Conservation (phyloP, 2,888 invertebrate species). For the Erynnis tages region DNA sequence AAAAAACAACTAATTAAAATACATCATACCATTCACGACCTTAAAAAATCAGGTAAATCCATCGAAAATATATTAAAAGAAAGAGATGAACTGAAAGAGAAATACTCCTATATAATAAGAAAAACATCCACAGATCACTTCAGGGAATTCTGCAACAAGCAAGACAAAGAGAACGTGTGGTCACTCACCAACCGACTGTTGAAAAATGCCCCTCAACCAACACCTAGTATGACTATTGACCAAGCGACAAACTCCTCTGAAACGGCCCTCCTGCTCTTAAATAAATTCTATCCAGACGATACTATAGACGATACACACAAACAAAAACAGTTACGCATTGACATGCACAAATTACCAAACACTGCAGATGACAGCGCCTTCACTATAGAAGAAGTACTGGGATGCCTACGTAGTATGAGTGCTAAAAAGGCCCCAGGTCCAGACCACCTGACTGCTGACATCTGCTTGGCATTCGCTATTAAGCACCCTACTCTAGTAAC, state of each 20-base stretch:
- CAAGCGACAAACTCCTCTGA: too few species aligned
- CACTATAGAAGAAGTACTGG: neutral
- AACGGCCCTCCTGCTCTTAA: too few species aligned
- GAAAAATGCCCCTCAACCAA: conserved; percentile 20
- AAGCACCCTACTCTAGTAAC: neutral
- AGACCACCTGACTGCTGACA: conserved; percentile 32
- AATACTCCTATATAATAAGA: neutral
- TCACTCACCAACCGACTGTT: conserved; percentile 29
- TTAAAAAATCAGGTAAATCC: too few species aligned
- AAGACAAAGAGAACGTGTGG: conserved; percentile 33
- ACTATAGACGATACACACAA: neutral
- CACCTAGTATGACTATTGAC: conserved; percentile 12
- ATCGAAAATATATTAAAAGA: neutral
- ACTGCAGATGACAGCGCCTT: conserved; percentile 22
- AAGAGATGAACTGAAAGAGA: neutral
- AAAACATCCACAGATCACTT: conserved; percentile 22
- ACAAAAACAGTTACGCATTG: neutral
- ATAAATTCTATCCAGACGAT: conserved; percentile 20
- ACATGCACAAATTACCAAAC: too few species aligned
- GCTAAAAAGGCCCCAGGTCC: conserved; percentile 30
- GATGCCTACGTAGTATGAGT: neutral
- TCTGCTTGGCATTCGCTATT: neutral
- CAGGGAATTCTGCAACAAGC: conserved; percentile 23
- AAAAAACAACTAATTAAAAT: too few species aligned
- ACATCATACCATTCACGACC: too few species aligned